Conservation (phyloP, 2,113 vertebrate genomes). For the Sebastes schlegelii region DNA sequence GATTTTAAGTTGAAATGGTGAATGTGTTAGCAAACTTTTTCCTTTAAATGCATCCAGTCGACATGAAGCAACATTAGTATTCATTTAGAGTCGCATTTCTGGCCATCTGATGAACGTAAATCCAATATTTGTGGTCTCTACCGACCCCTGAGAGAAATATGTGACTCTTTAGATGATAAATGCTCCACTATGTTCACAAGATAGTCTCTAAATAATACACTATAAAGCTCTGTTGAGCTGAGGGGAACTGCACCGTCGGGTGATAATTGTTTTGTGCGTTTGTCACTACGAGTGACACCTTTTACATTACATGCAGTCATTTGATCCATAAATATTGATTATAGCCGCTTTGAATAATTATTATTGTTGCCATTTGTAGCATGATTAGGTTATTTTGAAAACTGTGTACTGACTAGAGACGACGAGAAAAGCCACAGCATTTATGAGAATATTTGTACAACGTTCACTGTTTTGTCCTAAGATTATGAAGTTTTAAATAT, state of each 20-base stretch:
- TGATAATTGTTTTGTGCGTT: not conserved
- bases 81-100: not conserved
- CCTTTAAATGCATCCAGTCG: not conserved
- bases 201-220: not conserved
- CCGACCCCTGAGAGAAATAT: not conserved
- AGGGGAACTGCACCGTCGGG: not conserved
- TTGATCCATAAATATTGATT: not conserved
- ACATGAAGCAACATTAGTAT: not conserved
- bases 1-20: not conserved
- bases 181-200: not conserved
- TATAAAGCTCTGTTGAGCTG: not conserved
- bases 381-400: not conserved
- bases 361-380: not conserved
- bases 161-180: not conserved
- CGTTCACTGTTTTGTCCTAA: too few relatives aligned
- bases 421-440: not conserved
- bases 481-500: not conserved
- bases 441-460: not conserved
- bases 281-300: too few relatives aligned
- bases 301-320: not conserved
- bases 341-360: not conserved
- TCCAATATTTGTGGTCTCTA: not conserved
- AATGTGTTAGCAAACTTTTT: not conserved
- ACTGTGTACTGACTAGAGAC: not conserved
- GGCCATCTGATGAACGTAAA: not conserved